Percentiles rank a stretch among this genome's conserved stretches.
Conservation (phyloP, 2,888 invertebrate genomes). For the Xestia rhomboidea region DNA sequence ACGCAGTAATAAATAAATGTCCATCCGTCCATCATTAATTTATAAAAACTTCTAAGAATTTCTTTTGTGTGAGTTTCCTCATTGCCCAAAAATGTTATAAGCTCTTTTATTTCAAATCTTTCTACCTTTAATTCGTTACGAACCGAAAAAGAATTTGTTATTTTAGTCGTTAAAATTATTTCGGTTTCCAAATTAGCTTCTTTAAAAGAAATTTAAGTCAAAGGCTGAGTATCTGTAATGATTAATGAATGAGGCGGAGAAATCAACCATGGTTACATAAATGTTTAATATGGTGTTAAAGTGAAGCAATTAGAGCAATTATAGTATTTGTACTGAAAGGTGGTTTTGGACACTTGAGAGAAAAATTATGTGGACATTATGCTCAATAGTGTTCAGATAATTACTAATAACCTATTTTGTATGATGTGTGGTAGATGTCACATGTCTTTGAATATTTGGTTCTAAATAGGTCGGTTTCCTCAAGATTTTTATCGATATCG, state of each 20-base stretch:
- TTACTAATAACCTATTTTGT: too few species aligned
- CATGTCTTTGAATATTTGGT: neutral
- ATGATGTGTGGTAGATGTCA: too few species aligned
- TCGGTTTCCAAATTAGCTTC: constrained; percentile 25
- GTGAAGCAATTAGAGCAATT: neutral
- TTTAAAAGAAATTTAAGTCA: constrained; percentile 25
- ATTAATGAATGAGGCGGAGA: constrained; percentile 28
- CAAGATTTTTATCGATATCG: neutral
- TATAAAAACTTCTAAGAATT: constrained; percentile 30
- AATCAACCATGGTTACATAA: constrained; percentile 21
- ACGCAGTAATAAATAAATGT: constrained; percentile 17
- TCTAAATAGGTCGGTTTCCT: neutral
- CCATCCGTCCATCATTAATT: constrained; percentile 10
- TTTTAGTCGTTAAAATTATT: constrained; percentile 32
- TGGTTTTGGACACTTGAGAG: neutral
- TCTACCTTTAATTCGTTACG: constrained; percentile 1
- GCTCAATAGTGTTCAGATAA: too few species aligned
- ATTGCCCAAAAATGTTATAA: constrained; percentile 24
- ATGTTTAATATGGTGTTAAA: neutral
- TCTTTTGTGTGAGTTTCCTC: constrained; percentile 27
- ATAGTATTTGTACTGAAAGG: neutral
- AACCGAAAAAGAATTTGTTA: constrained; percentile 42
- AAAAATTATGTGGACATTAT: too few species aligned
- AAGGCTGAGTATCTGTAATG: constrained; percentile 23
- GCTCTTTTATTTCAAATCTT: constrained; percentile 21